phyloP scores from a whole-genome alignment of 2,888 invertebrate genomes.

The Eugnorisma glareosa region DNA sequence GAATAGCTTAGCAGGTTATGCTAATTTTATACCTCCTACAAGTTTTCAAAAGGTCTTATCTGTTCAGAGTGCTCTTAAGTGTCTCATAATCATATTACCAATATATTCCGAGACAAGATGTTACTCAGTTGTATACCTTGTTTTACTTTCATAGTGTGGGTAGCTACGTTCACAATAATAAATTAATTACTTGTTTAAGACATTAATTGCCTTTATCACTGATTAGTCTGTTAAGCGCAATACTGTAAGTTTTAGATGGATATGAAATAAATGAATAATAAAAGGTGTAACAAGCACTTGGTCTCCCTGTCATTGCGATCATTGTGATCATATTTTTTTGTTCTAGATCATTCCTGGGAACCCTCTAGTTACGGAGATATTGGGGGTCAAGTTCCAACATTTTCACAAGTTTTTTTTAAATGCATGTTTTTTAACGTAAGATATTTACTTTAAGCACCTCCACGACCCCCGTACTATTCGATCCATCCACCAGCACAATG shows the following conservation, averaged over 20 bases:
- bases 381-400: too few relatives aligned
- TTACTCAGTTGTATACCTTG: background rate
- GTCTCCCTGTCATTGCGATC: too few relatives aligned
- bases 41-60: background rate
- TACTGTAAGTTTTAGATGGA: background rate
- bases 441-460: too few relatives aligned
- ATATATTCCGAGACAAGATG: background rate
- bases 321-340: too few relatives aligned
- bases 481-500: too few relatives aligned
- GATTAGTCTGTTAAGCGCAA: background rate
- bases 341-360: too few relatives aligned
- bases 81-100: slow-evolving; percentile 26
- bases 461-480: too few relatives aligned
- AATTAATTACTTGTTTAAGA: background rate
- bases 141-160: background rate
- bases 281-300: too few relatives aligned
- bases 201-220: background rate
- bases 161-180: background rate
- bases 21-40: slow-evolving; percentile 4
- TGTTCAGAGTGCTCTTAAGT: slow-evolving; percentile 29
- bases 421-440: too few relatives aligned
- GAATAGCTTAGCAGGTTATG: background rate
- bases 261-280: too few relatives aligned
- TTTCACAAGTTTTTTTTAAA: too few relatives aligned
- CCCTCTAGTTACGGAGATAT: too few relatives aligned